Evolutionary conservation across 1,140 invertebrate species (phyloP).

Genomic region (Adoxophyes honmai): DNA sequence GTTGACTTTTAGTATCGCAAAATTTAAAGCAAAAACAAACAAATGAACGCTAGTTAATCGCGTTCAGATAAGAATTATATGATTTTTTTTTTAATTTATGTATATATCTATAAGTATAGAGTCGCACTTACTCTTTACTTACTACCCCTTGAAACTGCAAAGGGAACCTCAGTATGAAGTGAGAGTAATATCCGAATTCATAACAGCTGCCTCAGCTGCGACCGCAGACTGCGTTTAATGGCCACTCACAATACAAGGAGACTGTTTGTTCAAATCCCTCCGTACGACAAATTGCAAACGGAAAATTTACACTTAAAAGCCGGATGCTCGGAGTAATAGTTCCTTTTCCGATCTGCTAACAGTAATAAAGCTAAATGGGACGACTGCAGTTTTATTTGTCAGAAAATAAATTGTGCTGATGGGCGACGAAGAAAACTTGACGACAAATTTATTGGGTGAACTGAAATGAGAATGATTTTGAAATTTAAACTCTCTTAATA

Average conservation of each 20-base stretch:
- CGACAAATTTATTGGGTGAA: too few relatives aligned
- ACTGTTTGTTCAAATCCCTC: conserved; percentile 30
- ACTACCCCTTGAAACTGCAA: too few relatives aligned
- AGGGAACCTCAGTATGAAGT: neutral
- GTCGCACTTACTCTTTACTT: too few relatives aligned
- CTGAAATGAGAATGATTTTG: too few relatives aligned
- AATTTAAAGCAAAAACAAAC: too few relatives aligned
- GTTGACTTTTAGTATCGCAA: too few relatives aligned
- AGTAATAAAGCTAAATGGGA: conserved; percentile 48
- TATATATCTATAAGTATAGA: too few relatives aligned
- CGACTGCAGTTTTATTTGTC: conserved; percentile 38
- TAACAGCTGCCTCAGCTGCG: conserved; percentile 9
- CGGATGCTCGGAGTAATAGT: conserved; percentile 66
- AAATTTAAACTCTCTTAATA: too few relatives aligned
- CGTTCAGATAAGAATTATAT: too few relatives aligned
- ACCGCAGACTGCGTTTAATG: conserved; percentile 36
- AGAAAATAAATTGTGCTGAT: neutral
- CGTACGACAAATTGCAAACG: conserved; percentile 62
- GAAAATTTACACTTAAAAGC: conserved; percentile 75
- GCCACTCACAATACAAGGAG: conserved; percentile 28
- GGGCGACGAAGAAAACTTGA: too few relatives aligned
- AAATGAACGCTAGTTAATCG: too few relatives aligned
- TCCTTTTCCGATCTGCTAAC: conserved; percentile 67
- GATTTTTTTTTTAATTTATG: too few relatives aligned
- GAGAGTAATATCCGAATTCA: conserved; percentile 29